Evolutionary conservation across 2,797 vertebrate species (phyloP).

Genomic region (Gymnopithys bicolor): DNA sequence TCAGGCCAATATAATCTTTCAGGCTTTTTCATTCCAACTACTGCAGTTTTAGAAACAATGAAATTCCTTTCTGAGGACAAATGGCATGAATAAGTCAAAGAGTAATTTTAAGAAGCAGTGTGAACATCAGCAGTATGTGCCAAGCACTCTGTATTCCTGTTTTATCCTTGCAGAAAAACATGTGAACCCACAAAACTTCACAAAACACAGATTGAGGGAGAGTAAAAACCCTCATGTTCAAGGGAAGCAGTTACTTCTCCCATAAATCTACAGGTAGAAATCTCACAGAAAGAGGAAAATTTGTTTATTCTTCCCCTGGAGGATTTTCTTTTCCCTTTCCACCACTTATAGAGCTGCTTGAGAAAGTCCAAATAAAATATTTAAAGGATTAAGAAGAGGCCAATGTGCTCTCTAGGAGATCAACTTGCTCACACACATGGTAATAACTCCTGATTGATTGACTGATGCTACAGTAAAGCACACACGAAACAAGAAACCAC

Average conservation of each 20-base stretch:
- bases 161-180: neutral
- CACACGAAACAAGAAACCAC: neutral
- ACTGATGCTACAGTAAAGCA: neutral
- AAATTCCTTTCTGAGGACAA: slow-evolving; percentile 42
- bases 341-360: neutral
- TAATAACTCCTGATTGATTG: neutral
- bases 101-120: neutral
- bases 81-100: slow-evolving; percentile 50
- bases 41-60: slow-evolving; percentile 31
- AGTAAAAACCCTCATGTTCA: neutral
- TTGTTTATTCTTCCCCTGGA: neutral
- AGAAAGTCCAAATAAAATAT: slow-evolving; percentile 18
- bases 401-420: neutral
- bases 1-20: slow-evolving; percentile 12
- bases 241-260: neutral
- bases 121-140: neutral
- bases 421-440: rapidly evolving
- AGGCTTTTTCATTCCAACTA: slow-evolving; percentile 21
- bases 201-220: neutral
- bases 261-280: neutral
- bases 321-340: neutral
- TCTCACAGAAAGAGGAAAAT: neutral
- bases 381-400: slow-evolving; percentile 1
- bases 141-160: neutral
- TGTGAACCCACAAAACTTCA: neutral